Percentiles rank a stretch among this genome's conserved stretches.
These are phyloP conservation scores for Xiphophorus birchmanni DNA, from an alignment of 2,797 vertebrate genomes.

Conservation along the genomic window DNA sequence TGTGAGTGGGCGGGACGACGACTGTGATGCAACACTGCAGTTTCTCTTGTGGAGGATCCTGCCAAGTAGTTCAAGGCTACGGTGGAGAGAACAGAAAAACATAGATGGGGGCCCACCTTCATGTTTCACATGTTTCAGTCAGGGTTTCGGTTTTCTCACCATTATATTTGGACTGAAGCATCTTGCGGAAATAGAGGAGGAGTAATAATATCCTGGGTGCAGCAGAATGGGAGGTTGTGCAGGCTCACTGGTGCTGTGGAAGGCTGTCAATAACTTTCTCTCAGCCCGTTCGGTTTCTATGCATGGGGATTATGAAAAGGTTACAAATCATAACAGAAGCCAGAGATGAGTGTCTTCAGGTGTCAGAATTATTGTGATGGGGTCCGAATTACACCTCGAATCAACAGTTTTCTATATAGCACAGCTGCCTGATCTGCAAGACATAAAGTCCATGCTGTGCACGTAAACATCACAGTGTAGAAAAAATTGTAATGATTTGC, in stretches of 20 bases:
- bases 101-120: not conserved
- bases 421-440: not conserved
- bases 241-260: not conserved
- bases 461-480: not conserved
- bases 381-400: too few species aligned
- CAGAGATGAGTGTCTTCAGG: slow-evolving; percentile 8
- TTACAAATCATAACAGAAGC: slow-evolving; percentile 11
- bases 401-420: not conserved
- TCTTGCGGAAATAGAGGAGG: not conserved
- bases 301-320: not conserved
- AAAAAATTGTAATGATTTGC: not conserved
- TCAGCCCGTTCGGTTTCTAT: not conserved
- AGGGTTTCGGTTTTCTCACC: not conserved
- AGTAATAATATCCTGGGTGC: not conserved
- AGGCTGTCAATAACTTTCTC: not conserved
- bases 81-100: not conserved
- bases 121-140: slow-evolving; percentile 12
- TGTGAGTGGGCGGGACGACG: slow-evolving; percentile 30
- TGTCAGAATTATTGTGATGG: not conserved
- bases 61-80: slow-evolving; percentile 1
- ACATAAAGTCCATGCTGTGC: not conserved
- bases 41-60: slow-evolving; percentile 45
- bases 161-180: not conserved
- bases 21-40: slow-evolving; percentile 51
- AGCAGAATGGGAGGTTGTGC: not conserved